A percentile compares a stretch with the other conserved stretches of the same genome.
phyloP scores from a whole-genome alignment of 2,113 vertebrate species.

The Dendropsophus ebraccatus region DNA sequence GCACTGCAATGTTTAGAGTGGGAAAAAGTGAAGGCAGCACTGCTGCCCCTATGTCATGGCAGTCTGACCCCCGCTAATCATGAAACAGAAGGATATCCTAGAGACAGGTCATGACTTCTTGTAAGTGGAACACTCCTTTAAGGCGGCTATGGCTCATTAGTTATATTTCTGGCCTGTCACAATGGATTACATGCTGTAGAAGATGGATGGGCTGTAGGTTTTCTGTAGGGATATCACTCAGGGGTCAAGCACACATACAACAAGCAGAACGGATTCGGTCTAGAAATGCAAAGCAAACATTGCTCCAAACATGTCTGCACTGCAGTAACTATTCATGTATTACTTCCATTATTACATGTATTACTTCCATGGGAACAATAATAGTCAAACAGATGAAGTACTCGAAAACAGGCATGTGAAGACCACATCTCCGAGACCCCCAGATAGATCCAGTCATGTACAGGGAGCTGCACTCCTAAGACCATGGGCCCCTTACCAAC shows the following conservation, averaged over 20 bases:
- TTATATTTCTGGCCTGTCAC: not conserved
- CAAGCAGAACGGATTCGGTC: not conserved
- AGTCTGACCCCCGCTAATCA: not conserved
- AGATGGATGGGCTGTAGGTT: not conserved
- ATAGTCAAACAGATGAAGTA: not conserved
- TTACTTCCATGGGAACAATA: not conserved
- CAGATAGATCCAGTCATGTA: not conserved
- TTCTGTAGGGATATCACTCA: not conserved
- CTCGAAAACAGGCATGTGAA: not conserved
- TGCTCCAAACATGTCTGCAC: too few relatives aligned
- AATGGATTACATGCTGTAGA: not conserved
- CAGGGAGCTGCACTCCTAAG: not conserved
- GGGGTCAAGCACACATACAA: not conserved
- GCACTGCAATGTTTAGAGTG: too few relatives aligned
- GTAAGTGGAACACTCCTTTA: not conserved
- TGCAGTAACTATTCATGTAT: not conserved
- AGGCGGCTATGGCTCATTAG: not conserved
- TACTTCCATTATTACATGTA: not conserved
- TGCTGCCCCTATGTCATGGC: not conserved
- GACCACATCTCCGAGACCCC: not conserved
- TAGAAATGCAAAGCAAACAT: not conserved
- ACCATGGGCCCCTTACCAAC: not conserved
- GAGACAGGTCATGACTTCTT: not conserved
- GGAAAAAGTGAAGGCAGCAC: not conserved
- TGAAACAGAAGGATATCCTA: not conserved